Percentiles rank a stretch among this genome's conserved stretches.
Evolutionary conservation across 2,113 vertebrate genomes (phyloP).

Genomic region (Drymodes brunneopygia): DNA sequence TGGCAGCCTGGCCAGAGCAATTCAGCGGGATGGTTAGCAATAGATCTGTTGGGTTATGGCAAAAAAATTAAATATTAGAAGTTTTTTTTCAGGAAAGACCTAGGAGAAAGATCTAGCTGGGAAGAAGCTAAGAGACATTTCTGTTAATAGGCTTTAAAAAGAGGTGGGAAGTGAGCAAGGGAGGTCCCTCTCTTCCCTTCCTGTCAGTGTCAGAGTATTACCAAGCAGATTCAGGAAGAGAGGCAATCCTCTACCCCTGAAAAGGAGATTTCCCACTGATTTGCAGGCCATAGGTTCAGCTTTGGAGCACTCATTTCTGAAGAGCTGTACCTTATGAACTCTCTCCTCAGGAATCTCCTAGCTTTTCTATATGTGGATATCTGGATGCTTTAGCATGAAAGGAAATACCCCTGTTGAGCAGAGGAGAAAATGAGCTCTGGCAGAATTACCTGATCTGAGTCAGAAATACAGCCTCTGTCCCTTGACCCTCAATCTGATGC

Average conservation of each 20-base stretch:
- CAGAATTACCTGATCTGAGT: background rate
- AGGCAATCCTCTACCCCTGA: background rate
- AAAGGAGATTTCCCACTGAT: background rate
- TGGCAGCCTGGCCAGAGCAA: background rate
- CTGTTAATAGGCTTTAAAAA: background rate
- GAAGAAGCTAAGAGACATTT: background rate
- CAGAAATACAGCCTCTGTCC: background rate
- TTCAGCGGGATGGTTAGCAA: background rate
- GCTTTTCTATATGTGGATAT: background rate
- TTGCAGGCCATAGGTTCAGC: background rate
- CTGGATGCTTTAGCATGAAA: background rate
- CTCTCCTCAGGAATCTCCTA: background rate
- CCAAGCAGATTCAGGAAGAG: background rate
- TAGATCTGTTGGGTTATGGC: background rate
- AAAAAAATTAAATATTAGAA: background rate
- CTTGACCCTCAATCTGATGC: background rate
- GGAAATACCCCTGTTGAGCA: background rate
- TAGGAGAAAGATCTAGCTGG: background rate
- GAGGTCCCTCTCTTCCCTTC: background rate
- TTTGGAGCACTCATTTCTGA: background rate
- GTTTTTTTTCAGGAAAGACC: background rate
- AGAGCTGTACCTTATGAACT: background rate
- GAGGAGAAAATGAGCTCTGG: background rate
- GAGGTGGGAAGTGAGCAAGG: background rate
- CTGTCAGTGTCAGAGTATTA: background rate